These are phyloP conservation scores for Gastracanthus pulcherrimus DNA, from an alignment of 2,888 invertebrate genomes.

Conservation along the genomic window DNA sequence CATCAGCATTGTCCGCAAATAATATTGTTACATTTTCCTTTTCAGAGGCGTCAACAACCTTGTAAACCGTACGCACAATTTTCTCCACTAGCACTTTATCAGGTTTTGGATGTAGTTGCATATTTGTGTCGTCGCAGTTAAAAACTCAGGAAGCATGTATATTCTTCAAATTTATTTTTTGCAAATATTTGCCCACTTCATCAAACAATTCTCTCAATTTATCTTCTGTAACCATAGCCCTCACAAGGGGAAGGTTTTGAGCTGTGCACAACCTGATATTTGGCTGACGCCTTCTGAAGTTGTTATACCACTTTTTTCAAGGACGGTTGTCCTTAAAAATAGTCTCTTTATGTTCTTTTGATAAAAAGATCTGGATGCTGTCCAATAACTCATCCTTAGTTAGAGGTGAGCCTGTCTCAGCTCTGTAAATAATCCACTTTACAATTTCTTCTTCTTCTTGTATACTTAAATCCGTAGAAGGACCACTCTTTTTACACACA, in stretches of 20 bases:
- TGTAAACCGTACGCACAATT: neutral
- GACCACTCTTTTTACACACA: neutral
- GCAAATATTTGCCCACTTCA: neutral
- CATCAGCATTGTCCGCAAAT: neutral
- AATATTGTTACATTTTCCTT: neutral
- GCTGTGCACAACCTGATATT: too few relatives aligned
- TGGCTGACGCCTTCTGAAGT: too few relatives aligned
- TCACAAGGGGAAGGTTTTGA: neutral
- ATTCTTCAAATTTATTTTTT: neutral
- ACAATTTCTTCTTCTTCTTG: neutral
- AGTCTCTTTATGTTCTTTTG: neutral
- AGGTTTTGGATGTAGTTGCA: neutral
- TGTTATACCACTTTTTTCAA: neutral
- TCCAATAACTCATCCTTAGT: neutral
- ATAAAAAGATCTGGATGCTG: neutral
- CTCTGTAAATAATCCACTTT: neutral
- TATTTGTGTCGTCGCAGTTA: slow-evolving; percentile 58
- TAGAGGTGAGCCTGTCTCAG: neutral
- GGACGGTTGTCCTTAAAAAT: neutral
- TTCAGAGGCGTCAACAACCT: neutral
- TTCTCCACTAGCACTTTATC: neutral
- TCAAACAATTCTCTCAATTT: neutral
- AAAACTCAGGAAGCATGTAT: slow-evolving; percentile 59
- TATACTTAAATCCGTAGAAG: neutral
- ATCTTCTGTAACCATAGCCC: slow-evolving; percentile 31